A percentile compares a stretch with the other conserved stretches of the same genome.
Conservation (phyloP, 1,140 invertebrate species). For the Penaeus vannamei region DNA sequence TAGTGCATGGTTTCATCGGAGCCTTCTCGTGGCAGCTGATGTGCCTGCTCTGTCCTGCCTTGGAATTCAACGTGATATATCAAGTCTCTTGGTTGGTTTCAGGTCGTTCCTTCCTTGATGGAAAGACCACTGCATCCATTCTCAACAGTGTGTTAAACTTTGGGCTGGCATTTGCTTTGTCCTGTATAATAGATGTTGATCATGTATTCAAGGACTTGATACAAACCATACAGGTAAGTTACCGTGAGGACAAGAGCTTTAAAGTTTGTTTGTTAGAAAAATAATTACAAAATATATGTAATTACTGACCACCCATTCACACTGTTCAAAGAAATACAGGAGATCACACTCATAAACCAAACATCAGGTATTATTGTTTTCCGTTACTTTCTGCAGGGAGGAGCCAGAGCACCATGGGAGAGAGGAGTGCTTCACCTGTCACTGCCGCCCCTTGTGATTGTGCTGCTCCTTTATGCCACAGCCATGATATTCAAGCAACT, state of each 20-base stretch:
- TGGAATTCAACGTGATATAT: not conserved
- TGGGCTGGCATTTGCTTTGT: slow-evolving; percentile 40
- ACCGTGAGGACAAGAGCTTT: not conserved
- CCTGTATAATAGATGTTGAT: slow-evolving; percentile 43
- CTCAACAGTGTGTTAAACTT: slow-evolving; percentile 35
- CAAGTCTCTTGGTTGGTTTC: not conserved
- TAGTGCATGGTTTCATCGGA: slow-evolving; percentile 54
- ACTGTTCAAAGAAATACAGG: not conserved
- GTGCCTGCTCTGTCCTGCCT: slow-evolving; percentile 33
- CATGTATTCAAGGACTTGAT: slow-evolving; percentile 34
- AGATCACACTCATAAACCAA: not conserved
- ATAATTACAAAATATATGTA: not conserved
- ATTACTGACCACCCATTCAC: not conserved
- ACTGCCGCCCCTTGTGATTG: slow-evolving; percentile 30
- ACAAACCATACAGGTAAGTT: slow-evolving; percentile 22
- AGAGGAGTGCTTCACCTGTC: slow-evolving; percentile 47
- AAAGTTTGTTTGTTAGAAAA: not conserved
- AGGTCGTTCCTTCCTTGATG: not conserved
- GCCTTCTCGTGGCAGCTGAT: slow-evolving; percentile 32
- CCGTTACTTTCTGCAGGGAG: not conserved
- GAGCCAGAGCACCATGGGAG: slow-evolving; percentile 22
- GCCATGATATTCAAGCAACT: slow-evolving; percentile 18
- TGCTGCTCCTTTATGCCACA: slow-evolving; percentile 20
- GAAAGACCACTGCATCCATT: not conserved
- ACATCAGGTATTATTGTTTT: not conserved